These are phyloP conservation scores for Platorchestia sp. DNA, from an alignment of 1,140 invertebrate genomes.

Conservation along the genomic window DNA sequence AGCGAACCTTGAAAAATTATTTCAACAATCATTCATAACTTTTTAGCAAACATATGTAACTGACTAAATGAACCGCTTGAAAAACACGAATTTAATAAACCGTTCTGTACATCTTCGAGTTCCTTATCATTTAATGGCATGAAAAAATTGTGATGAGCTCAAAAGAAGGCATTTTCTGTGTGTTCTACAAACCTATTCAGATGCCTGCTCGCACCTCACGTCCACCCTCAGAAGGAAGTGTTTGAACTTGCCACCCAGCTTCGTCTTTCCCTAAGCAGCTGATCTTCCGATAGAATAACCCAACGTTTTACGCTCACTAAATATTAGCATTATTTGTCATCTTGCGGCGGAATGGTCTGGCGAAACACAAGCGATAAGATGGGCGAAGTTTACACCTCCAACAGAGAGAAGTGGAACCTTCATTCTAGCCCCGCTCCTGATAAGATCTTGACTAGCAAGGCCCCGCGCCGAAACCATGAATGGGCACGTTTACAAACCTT, in stretches of 20 bases:
- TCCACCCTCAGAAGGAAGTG: conserved; percentile 34
- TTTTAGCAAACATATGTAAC: neutral
- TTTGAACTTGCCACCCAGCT: conserved; percentile 23
- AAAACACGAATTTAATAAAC: neutral
- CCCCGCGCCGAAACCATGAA: conserved; percentile 33
- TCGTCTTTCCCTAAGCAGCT: neutral
- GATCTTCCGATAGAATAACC: conserved; percentile 39
- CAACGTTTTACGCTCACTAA: conserved; percentile 35
- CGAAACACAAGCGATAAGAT: conserved; percentile 38
- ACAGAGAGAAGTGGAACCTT: conserved; percentile 15
- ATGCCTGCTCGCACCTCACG: neutral
- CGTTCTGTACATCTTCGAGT: neutral
- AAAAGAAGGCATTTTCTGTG: neutral
- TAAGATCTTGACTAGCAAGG: conserved; percentile 42
- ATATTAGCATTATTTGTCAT: conserved; percentile 56
- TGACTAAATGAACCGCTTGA: neutral
- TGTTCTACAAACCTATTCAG: neutral
- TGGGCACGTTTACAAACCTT: conserved; percentile 49
- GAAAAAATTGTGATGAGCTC: neutral
- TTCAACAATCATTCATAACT: neutral
- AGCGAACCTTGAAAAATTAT: neutral
- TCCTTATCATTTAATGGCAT: neutral
- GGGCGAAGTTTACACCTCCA: conserved; percentile 54
- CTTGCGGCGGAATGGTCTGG: conserved; percentile 11
- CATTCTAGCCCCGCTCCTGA: conserved; percentile 2